These are phyloP conservation scores for Lepidochrysops patricia DNA, from an alignment of 2,888 invertebrate genomes.

Conservation along the genomic window DNA sequence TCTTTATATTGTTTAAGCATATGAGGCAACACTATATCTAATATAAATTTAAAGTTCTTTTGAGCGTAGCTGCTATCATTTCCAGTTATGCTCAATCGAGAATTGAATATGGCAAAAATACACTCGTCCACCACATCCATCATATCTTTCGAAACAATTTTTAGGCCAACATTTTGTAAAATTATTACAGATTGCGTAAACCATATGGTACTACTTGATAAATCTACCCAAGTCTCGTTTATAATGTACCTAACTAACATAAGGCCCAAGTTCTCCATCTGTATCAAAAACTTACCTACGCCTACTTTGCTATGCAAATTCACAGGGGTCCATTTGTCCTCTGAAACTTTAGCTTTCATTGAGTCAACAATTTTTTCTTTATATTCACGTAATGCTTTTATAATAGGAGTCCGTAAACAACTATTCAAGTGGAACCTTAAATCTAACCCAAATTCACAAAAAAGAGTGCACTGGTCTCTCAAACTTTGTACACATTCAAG, in stretches of 20 bases:
- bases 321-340: slow-evolving; percentile 90
- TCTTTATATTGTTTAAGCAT: slow-evolving; percentile 77
- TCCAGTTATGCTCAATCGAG: slow-evolving; percentile 77
- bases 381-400: slow-evolving; percentile 83
- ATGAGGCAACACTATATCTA: slow-evolving; percentile 77
- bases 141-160: slow-evolving; percentile 83
- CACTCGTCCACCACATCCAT: slow-evolving; percentile 82
- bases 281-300: slow-evolving; percentile 79
- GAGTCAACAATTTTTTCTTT: slow-evolving; percentile 88
- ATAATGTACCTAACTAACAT: slow-evolving; percentile 78
- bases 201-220: slow-evolving; percentile 86
- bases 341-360: slow-evolving; percentile 81
- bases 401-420: slow-evolving; percentile 84
- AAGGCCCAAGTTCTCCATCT: slow-evolving; percentile 81
- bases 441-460: slow-evolving; percentile 87
- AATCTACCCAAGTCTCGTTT: slow-evolving; percentile 78
- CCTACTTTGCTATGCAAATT: slow-evolving; percentile 84
- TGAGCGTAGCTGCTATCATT: slow-evolving; percentile 63
- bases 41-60: slow-evolving; percentile 82
- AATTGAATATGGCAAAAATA: slow-evolving; percentile 81
- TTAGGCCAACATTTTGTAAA: slow-evolving; percentile 83
- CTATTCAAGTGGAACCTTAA: slow-evolving; percentile 93
- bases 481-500: slow-evolving; percentile 90
- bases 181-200: slow-evolving; percentile 85
- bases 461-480: slow-evolving; percentile 78